Percentiles rank a stretch among this genome's conserved stretches.
These are phyloP conservation scores for Oeneis ivallda DNA, from an alignment of 2,888 invertebrate species.

Conservation along the genomic window DNA sequence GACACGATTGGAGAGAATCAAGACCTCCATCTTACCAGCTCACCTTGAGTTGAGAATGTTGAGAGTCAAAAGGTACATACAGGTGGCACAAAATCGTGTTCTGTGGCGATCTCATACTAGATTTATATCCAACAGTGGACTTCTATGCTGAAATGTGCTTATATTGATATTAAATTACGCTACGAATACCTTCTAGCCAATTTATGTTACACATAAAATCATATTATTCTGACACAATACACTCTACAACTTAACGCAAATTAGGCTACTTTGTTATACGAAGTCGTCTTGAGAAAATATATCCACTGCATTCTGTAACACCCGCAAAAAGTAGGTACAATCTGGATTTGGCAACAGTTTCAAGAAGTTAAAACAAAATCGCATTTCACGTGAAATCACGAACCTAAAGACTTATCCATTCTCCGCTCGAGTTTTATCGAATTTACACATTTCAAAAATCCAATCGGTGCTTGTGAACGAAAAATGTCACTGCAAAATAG, in stretches of 20 bases:
- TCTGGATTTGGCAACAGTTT: constrained; percentile 42
- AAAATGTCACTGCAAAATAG: constrained; percentile 76
- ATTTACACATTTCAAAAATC: constrained; percentile 79
- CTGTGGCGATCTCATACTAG: no score
- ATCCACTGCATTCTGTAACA: constrained; percentile 7
- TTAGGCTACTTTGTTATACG: constrained; percentile 1
- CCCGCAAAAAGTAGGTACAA: constrained; percentile 8
- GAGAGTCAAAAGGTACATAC: no score
- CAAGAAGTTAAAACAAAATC: constrained; percentile 33
- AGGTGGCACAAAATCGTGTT: no score
- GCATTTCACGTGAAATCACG: constrained; percentile 28
- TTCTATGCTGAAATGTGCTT: no score
- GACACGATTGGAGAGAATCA: no score
- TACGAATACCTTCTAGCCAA: no score
- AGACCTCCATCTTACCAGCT: no score
- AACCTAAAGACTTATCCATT: constrained; percentile 34
- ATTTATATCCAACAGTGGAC: no score
- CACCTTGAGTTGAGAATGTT: no score
- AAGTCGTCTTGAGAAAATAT: neutral
- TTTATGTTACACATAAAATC: neutral
- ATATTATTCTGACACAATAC: neutral
- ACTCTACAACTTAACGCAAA: neutral
- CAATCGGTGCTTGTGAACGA: constrained; percentile 73
- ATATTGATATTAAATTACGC: no score
- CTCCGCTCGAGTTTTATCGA: constrained; percentile 59